A percentile compares a stretch with the other conserved stretches of the same genome.
phyloP scores from a whole-genome alignment of 53 echinoderm and acorn worm species.

The Stichopus horrens region DNA sequence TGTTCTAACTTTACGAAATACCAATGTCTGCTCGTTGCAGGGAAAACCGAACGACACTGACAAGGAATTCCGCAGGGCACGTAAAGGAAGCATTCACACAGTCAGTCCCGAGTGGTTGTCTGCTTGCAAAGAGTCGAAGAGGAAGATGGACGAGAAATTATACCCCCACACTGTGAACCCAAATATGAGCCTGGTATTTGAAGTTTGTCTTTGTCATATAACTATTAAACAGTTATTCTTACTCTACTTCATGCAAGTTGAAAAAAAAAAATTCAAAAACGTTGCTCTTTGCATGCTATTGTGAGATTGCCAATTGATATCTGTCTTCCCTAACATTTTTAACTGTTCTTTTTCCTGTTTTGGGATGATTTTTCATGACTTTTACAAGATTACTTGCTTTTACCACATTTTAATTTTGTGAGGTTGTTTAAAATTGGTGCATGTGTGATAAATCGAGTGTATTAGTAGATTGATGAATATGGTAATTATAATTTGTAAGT shows the following conservation, averaged over 20 bases:
- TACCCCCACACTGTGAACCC: constrained; percentile 96
- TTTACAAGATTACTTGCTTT: too few species aligned
- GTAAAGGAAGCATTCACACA: constrained; percentile 71
- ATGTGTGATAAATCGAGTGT: too few species aligned
- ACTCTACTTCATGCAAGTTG: background rate
- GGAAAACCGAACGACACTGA: constrained; percentile 79
- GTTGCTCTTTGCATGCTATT: too few species aligned
- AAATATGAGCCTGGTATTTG: constrained; percentile 89
- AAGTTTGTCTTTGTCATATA: background rate
- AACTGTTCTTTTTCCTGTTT: too few species aligned
- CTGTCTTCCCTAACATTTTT: too few species aligned
- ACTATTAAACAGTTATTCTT: background rate
- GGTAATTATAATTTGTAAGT: too few species aligned
- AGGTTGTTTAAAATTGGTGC: too few species aligned
- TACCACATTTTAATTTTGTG: too few species aligned
- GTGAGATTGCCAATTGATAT: too few species aligned
- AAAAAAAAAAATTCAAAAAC: background rate
- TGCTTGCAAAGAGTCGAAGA: constrained; percentile 77
- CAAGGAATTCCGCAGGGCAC: constrained; percentile 82
- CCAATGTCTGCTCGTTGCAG: constrained; percentile 35
- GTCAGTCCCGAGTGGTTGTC: constrained; percentile 86
- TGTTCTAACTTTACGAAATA: too few species aligned
- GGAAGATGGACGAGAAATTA: constrained; percentile 65
- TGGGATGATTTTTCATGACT: too few species aligned
- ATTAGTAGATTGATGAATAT: too few species aligned